Conservation (phyloP, 2,888 invertebrate genomes). For the Adineta ricciae region DNA sequence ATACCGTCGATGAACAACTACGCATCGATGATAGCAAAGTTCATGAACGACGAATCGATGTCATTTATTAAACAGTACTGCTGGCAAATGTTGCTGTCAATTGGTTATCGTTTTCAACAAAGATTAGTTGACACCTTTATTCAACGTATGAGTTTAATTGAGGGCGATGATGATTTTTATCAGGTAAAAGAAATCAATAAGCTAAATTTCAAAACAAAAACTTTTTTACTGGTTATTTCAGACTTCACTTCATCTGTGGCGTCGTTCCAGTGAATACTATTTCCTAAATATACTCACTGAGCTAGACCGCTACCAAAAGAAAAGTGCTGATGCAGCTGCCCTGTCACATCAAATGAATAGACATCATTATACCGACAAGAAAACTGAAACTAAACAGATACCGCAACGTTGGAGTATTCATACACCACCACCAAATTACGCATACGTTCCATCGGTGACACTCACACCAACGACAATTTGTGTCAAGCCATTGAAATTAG, state of each 20-base stretch:
- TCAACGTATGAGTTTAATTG: background rate
- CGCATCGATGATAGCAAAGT: background rate
- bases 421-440: background rate
- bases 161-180: background rate
- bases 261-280: slow-evolving; percentile 7
- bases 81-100: background rate
- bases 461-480: background rate
- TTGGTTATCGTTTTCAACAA: slow-evolving; percentile 18
- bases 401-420: background rate
- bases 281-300: background rate
- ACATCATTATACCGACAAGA: background rate
- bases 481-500: background rate
- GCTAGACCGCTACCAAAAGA: background rate
- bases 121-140: background rate
- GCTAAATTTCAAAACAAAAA: no score
- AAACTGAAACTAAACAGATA: background rate
- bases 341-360: background rate
- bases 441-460: background rate
- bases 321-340: background rate
- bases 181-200: background rate
- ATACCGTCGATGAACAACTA: background rate
- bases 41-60: background rate
- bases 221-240: no score
- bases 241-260: background rate
- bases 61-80: slow-evolving; percentile 2